Conservation (phyloP, 2,113 vertebrate genomes). For the Pitta sordida region DNA sequence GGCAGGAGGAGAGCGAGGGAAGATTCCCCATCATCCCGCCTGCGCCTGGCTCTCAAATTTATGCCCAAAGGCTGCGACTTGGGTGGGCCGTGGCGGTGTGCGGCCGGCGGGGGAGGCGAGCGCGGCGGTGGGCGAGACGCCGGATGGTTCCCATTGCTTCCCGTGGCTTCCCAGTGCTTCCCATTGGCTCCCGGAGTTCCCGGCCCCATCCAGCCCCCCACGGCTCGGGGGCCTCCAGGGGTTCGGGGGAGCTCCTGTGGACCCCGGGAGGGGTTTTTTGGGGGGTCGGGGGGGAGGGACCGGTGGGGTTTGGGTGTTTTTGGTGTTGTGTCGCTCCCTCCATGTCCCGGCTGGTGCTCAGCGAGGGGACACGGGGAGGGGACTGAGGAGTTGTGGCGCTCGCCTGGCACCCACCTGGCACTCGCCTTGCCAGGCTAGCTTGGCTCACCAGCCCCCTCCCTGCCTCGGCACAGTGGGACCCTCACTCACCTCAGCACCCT, state of each 20-base stretch:
- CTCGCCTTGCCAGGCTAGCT: neutral
- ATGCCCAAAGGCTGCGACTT: slow-evolving; percentile 70
- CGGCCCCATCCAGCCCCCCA: neutral
- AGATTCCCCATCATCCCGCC: slow-evolving; percentile 57
- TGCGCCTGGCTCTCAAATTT: slow-evolving; percentile 63
- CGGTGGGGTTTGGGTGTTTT: neutral
- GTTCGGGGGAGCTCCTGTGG: neutral
- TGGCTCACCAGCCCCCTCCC: neutral
- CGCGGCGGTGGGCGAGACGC: slow-evolving; percentile 7
- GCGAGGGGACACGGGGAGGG: neutral
- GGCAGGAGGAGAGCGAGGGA: slow-evolving; percentile 54
- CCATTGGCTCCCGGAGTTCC: neutral
- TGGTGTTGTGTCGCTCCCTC: neutral
- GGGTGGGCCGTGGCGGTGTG: slow-evolving; percentile 62
- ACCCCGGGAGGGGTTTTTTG: neutral
- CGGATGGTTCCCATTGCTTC: slow-evolving; percentile 20
- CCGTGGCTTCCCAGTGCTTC: neutral
- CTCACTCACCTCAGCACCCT: neutral
- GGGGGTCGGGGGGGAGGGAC: neutral
- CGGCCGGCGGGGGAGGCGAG: slow-evolving; percentile 45
- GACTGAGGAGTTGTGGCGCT: neutral
- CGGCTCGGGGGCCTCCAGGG: neutral
- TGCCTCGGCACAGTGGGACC: neutral
- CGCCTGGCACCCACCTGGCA: neutral
- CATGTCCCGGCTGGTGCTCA: neutral